Percentiles rank a stretch among this genome's conserved stretches.
Conservation (phyloP, 2,797 vertebrate species). For the Labeo calbasu region DNA sequence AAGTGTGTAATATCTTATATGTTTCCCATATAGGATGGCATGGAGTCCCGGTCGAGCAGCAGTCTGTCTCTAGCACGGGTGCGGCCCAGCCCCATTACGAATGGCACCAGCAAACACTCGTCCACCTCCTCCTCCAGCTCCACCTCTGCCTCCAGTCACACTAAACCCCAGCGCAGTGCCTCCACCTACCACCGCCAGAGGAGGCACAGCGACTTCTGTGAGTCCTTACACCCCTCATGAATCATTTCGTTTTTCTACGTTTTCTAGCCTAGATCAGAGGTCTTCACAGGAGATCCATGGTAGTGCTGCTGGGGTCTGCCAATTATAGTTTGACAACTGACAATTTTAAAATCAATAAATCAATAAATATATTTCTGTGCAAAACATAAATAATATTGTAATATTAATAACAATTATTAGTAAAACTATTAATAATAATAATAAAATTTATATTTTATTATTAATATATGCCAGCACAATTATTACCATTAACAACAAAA, state of each 20-base stretch:
- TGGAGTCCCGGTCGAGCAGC: constrained; percentile 82
- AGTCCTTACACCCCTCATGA: constrained; percentile 64
- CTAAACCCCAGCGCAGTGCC: constrained; percentile 87
- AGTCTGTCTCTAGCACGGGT: constrained; percentile 87
- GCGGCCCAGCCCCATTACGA: constrained; percentile 87
- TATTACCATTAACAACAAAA: too few species aligned
- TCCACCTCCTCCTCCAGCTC: constrained; percentile 79
- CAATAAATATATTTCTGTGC: background rate
- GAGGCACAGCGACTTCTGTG: constrained; percentile 94
- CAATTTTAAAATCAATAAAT: too few species aligned
- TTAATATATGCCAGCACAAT: background rate
- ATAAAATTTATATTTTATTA: background rate
- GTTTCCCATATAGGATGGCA: constrained; percentile 77
- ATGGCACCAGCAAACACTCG: constrained; percentile 86
- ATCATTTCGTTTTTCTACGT: background rate
- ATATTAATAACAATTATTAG: background rate
- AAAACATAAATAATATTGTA: background rate
- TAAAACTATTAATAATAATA: background rate
- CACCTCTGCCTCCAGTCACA: constrained; percentile 80
- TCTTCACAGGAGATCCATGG: background rate
- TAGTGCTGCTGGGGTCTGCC: background rate
- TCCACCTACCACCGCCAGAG: constrained; percentile 93
- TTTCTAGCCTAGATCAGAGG: background rate
- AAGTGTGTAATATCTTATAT: constrained; percentile 12
- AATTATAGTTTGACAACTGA: background rate